phyloP scores from a whole-genome alignment of 2,113 vertebrate species.

The Hyperopisus bebe region DNA sequence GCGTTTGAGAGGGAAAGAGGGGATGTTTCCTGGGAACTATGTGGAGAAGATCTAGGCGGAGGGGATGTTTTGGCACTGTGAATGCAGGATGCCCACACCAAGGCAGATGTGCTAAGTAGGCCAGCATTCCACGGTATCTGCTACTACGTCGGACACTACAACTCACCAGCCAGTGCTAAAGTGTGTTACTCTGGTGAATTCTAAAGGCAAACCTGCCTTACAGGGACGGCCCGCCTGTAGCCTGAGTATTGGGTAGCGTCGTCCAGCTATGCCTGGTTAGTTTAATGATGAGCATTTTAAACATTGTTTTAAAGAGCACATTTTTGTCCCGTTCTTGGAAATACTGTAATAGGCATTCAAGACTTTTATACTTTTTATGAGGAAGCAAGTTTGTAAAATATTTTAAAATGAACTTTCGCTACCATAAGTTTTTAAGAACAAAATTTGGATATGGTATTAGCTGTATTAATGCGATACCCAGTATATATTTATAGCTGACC shows the following conservation, averaged over 20 bases:
- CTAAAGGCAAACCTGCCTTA: background rate
- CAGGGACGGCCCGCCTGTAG: background rate
- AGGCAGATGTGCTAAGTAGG: background rate
- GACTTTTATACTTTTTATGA: background rate
- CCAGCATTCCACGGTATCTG: background rate
- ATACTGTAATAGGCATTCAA: background rate
- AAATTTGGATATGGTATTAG: background rate
- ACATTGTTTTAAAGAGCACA: background rate
- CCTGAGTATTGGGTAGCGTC: background rate
- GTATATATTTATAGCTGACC: constrained; percentile 3
- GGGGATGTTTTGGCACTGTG: background rate
- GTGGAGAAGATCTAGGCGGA: constrained; percentile 66
- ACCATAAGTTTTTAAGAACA: constrained; percentile 1
- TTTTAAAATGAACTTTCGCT: background rate
- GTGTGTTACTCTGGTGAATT: background rate
- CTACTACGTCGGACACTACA: background rate
- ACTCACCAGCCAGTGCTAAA: background rate
- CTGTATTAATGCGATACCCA: background rate
- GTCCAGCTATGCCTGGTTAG: background rate
- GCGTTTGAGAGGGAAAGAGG: constrained; percentile 65
- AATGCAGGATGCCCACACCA: background rate
- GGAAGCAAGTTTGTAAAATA: background rate
- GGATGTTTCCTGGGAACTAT: constrained; percentile 74
- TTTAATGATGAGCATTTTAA: background rate
- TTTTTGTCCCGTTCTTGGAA: background rate